phyloP scores from a whole-genome alignment of 2,888 invertebrate genomes.

The Andrena haemorrhoa region DNA sequence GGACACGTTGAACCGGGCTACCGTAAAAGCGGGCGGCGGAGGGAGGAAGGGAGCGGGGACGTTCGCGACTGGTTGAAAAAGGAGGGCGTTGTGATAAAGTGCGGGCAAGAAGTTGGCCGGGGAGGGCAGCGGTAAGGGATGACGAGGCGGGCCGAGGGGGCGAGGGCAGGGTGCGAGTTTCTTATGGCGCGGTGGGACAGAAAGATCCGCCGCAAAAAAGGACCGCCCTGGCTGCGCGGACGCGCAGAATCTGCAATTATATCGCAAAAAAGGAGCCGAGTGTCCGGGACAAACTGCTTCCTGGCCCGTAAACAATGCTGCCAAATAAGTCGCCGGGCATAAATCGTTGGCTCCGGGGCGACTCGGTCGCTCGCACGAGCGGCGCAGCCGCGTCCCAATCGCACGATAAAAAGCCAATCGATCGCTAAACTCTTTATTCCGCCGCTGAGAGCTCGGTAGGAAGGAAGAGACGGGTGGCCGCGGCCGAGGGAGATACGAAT shows the following conservation, averaged over 20 bases:
- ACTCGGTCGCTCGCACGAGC: constrained; percentile 26
- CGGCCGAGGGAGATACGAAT: constrained; percentile 39
- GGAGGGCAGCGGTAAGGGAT: constrained; percentile 13
- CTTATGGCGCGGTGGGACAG: constrained; percentile 63
- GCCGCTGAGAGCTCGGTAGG: constrained; percentile 34
- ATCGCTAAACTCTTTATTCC: constrained; percentile 72
- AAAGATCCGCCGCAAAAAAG: constrained; percentile 73
- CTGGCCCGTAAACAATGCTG: constrained; percentile 75
- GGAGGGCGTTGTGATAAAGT: constrained; percentile 66
- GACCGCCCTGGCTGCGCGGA: constrained; percentile 72
- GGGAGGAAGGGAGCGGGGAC: constrained; percentile 22
- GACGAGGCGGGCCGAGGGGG: constrained; percentile 21
- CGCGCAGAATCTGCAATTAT: constrained; percentile 79
- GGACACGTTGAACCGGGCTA: constrained; percentile 62
- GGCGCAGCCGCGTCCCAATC: constrained; percentile 37
- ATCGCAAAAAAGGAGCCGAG: constrained; percentile 75
- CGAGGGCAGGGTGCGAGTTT: constrained; percentile 60
- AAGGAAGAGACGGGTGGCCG: constrained; percentile 15
- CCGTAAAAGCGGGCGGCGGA: constrained; percentile 53
- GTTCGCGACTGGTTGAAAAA: constrained; percentile 52
- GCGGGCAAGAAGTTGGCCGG: constrained; percentile 30
- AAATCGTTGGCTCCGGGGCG: constrained; percentile 64
- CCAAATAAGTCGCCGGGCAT: constrained; percentile 75
- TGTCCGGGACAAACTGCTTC: constrained; percentile 74
- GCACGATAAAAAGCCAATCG: constrained; percentile 69